Conservation (phyloP, 2,888 invertebrate genomes). For the Cerceris rybyensis region DNA sequence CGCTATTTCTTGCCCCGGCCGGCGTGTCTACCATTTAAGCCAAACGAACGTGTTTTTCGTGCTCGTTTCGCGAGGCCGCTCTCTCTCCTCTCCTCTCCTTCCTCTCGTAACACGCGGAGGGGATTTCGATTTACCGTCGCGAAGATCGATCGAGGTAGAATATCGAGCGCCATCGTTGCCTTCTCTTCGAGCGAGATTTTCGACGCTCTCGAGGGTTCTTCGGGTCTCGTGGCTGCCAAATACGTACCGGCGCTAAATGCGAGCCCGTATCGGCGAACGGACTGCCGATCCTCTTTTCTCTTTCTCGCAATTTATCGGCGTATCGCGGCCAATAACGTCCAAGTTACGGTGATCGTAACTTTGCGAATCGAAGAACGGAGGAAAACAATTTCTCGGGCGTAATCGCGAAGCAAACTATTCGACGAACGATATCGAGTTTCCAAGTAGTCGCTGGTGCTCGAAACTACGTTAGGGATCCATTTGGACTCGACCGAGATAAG, state of each 20-base stretch:
- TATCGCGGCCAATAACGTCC: not conserved
- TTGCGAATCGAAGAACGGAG: not conserved
- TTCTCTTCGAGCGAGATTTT: no score
- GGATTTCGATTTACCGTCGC: no score
- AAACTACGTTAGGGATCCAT: constrained; percentile 14
- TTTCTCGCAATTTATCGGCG: not conserved
- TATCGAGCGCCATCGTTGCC: no score
- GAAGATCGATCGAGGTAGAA: no score
- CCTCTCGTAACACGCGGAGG: not conserved
- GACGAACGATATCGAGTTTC: constrained; percentile 12
- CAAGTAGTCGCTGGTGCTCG: constrained; percentile 5
- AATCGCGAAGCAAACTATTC: constrained; percentile 15
- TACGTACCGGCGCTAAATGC: no score
- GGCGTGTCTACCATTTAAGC: constrained; percentile 37
- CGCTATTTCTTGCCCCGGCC: constrained; percentile 57
- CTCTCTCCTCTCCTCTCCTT: not conserved
- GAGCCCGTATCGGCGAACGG: no score
- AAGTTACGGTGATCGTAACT: not conserved
- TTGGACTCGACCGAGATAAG: not conserved
- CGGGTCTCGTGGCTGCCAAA: no score
- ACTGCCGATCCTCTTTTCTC: not conserved
- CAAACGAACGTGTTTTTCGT: constrained; percentile 32
- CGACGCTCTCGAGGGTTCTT: no score
- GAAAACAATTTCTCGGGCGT: not conserved
- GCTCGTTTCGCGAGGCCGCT: not conserved